These are phyloP conservation scores for Ericerus pela DNA, from an alignment of 1,140 invertebrate species.

Conservation along the genomic window DNA sequence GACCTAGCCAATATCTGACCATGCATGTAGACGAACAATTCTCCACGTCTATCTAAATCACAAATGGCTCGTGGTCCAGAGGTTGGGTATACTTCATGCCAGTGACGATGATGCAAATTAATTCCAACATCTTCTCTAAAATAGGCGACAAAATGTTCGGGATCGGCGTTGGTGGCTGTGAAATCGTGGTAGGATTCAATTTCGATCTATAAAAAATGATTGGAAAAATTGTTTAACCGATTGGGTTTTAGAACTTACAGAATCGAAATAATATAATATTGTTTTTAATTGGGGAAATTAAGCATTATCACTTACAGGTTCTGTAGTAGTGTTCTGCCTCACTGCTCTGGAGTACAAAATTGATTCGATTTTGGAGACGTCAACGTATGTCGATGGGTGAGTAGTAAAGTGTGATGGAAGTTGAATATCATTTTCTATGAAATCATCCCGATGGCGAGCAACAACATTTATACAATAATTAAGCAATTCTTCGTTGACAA, in stretches of 20 bases:
- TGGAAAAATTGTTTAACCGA: neutral
- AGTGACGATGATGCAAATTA: slow-evolving; percentile 53
- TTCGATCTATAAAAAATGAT: slow-evolving; percentile 29
- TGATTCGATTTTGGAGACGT: neutral
- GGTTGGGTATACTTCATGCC: slow-evolving; percentile 52
- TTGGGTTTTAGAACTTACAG: too few relatives aligned
- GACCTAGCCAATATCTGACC: slow-evolving; percentile 49
- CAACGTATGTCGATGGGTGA: neutral
- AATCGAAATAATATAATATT: neutral
- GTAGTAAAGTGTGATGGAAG: neutral
- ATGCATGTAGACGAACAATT: slow-evolving; percentile 66
- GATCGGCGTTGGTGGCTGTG: slow-evolving; percentile 27
- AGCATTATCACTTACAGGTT: neutral
- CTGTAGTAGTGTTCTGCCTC: too few relatives aligned
- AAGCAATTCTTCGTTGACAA: neutral
- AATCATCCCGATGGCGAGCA: neutral
- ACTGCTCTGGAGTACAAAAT: neutral
- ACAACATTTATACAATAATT: neutral
- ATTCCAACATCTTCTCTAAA: slow-evolving; percentile 32
- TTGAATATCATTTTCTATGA: neutral
- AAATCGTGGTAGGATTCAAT: slow-evolving; percentile 53
- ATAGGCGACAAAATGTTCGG: slow-evolving; percentile 31
- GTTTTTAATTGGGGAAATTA: neutral
- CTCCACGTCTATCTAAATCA: slow-evolving; percentile 50
- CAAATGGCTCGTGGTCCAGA: slow-evolving; percentile 35